phyloP scores from a whole-genome alignment of 1,140 invertebrate genomes.

The Neodiprion pinetum region DNA sequence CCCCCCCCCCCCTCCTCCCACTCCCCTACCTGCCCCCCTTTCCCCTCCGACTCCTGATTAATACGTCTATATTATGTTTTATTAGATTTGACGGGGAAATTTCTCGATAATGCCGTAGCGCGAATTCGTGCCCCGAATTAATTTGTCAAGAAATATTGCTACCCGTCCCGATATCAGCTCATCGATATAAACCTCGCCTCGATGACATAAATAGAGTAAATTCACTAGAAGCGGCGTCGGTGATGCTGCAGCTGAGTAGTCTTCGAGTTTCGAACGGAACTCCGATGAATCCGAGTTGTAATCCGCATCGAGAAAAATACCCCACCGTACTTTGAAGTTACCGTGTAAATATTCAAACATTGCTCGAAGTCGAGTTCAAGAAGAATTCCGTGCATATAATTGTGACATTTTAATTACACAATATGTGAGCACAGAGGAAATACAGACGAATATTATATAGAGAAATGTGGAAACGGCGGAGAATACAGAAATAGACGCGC shows the following conservation, averaged over 20 bases:
- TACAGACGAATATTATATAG: conserved; percentile 26
- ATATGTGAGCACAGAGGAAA: conserved; percentile 35
- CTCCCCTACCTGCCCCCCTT: conserved; percentile 8
- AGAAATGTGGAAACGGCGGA: conserved; percentile 21
- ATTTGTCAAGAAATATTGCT: conserved; percentile 3
- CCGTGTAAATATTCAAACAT: too few species aligned
- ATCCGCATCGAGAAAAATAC: too few species aligned
- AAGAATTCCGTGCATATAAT: conserved; percentile 32
- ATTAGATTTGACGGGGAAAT: conserved; percentile 36
- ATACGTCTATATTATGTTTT: conserved; percentile 51
- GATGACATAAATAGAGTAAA: not conserved
- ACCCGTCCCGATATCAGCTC: not conserved
- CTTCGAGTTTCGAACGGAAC: too few species aligned
- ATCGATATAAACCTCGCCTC: not conserved
- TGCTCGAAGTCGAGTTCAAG: not conserved
- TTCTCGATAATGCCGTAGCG: conserved; percentile 10
- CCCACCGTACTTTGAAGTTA: too few species aligned
- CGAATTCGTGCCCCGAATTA: conserved; percentile 3
- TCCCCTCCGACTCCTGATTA: conserved; percentile 47
- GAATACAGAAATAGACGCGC: conserved; percentile 43
- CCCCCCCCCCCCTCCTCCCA: not conserved
- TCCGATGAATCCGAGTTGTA: too few species aligned
- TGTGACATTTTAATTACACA: conserved; percentile 51
- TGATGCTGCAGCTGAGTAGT: too few species aligned
- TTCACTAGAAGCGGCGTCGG: not conserved